phyloP scores from a whole-genome alignment of 1,140 invertebrate genomes.

The Drosophila persimilis region DNA sequence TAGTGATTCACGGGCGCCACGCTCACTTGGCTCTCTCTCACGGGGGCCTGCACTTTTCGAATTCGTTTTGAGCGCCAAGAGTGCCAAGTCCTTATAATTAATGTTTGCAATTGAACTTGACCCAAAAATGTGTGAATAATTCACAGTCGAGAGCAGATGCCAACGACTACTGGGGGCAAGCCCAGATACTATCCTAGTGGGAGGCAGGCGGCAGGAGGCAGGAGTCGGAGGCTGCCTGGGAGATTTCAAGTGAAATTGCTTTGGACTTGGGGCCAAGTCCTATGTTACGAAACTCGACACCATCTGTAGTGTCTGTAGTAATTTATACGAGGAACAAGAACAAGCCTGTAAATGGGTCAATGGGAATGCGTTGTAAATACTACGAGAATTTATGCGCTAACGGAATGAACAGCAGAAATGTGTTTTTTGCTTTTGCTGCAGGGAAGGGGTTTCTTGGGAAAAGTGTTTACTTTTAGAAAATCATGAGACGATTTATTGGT shows the following conservation, averaged over 20 bases:
- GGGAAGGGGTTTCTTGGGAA: background rate
- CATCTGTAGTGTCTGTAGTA: conserved; percentile 30
- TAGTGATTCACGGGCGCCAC: conserved; percentile 40
- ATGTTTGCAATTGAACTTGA: conserved; percentile 75
- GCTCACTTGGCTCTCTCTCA: conserved; percentile 45
- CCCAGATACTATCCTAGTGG: background rate
- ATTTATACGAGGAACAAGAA: conserved; percentile 20
- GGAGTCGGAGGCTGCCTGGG: background rate
- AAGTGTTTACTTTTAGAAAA: too few species aligned
- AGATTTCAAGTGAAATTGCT: background rate
- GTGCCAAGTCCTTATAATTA: conserved; percentile 75
- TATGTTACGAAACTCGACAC: conserved; percentile 39
- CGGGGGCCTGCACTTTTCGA: conserved; percentile 30
- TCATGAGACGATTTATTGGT: too few species aligned
- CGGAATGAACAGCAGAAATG: background rate
- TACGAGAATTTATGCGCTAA: conserved; percentile 29
- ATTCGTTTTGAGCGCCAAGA: conserved; percentile 41
- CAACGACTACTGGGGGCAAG: conserved; percentile 14
- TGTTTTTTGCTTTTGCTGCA: background rate
- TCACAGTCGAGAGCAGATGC: conserved; percentile 33
- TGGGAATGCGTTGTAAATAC: conserved; percentile 32
- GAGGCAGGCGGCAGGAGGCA: background rate
- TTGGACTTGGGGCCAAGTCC: conserved; percentile 9
- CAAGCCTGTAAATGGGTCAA: conserved; percentile 39
- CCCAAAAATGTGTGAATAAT: conserved; percentile 55